Evolutionary conservation across 2,888 invertebrate genomes (phyloP), one percentile per base, ranked within the genome.

Genomic region (Tiliacea aurago): DNA sequence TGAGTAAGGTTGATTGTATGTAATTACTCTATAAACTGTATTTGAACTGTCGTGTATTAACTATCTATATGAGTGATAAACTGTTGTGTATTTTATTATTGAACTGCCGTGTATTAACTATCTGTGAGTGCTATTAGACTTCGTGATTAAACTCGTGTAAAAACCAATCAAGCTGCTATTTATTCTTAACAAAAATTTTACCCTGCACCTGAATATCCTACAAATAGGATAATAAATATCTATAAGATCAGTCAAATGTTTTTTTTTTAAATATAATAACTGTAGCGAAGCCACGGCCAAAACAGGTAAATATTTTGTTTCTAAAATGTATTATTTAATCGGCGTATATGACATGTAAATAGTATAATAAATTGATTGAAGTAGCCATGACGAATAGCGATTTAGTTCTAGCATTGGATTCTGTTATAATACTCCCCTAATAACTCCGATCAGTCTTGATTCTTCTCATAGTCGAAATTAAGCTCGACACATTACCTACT

Each of bases 291-390:
- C 58, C 58, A n/a, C 18, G 23, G 37, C 9, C 6, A 18, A 20
- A 20, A 45, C 49, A 18, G 13, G 23, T 59, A 15, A 45, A 74
- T 63, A 58, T 28, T 7, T n/a, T 59, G 5, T 75, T 65, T 10
- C 13, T 33, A 28, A 13, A 61, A 61, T 67, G 10, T 28, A 47
- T 28, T 51, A 62, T 62, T 15, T 43, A 63, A 43, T 23, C 13
- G 20, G n/a, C 41, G 43, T 41, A 10, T 56, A 20, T 56, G n/a
- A 58, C n/a, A 49, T 20, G 41, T 37, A 49, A 70, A 69, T 37
- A 11, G 28, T 58, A 63, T 49, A 73, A 15, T 23, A 73, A 28
- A 74, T 74, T 74, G 74, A 74, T 66, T 75, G 15, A 9, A 53
- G 13, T 49, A 13, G 33, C 45, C 74, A 47, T 75, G 53, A 47